A percentile compares a stretch with the other conserved stretches of the same genome.
These are phyloP conservation scores for Umimayanthus kanabou DNA, from an alignment of 92 coral and sea anemone genomes.

Conservation along the genomic window DNA sequence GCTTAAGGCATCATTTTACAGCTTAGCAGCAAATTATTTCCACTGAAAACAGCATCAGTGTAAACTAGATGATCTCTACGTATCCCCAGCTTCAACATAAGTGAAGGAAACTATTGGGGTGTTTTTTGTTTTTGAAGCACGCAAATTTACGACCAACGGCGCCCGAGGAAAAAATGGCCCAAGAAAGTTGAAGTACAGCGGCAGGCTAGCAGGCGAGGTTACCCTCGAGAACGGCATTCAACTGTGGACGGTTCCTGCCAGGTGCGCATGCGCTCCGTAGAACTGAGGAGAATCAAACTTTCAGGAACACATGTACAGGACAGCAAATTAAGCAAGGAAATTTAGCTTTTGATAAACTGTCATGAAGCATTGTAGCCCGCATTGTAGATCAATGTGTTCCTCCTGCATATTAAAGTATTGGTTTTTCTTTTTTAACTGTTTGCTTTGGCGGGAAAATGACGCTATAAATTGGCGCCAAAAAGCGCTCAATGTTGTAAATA, in stretches of 20 bases:
- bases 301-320: background rate
- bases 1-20: no score
- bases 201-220: slow-evolving; percentile 74
- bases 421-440: no score
- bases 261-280: background rate
- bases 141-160: slow-evolving; percentile 76
- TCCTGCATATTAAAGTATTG: no score
- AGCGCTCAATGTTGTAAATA: no score
- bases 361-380: no score
- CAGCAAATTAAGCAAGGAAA: background rate
- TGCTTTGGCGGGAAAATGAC: no score
- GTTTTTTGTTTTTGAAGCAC: slow-evolving; percentile 50
- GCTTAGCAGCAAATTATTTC: no score
- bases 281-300: background rate
- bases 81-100: background rate
- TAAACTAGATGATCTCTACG: no score
- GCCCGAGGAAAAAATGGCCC: slow-evolving; percentile 84
- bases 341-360: no score
- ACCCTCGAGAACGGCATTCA: slow-evolving; percentile 79
- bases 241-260: slow-evolving; percentile 84
- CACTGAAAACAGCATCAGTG: no score
- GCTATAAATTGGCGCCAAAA: no score
- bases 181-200: slow-evolving; percentile 63
- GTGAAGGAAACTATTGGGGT: background rate
- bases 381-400: no score